These are phyloP conservation scores for Slavum lentiscoides DNA, from an alignment of 2,888 invertebrate genomes.

Conservation along the genomic window DNA sequence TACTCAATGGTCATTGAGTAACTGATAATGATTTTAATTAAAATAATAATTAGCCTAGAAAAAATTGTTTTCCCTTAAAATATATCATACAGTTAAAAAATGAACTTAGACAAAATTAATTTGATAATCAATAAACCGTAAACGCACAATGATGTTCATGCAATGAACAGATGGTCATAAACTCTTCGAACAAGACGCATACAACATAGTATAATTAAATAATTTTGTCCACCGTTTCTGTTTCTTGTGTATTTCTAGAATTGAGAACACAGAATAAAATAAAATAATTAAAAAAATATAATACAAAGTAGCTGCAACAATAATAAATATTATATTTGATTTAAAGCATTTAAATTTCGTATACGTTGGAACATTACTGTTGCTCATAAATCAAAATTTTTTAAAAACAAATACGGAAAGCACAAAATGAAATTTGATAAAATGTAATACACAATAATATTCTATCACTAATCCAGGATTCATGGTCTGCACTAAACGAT, in stretches of 20 bases:
- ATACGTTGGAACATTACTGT: not conserved
- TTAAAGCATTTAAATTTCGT: not conserved
- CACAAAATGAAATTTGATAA: too few relatives aligned
- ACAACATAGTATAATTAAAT: constrained; percentile 1
- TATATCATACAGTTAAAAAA: constrained; percentile 17
- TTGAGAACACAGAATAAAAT: not conserved
- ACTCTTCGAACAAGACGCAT: not conserved
- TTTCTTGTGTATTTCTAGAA: constrained; percentile 13
- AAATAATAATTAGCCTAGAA: not conserved
- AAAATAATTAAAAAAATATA: not conserved
- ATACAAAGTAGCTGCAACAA: not conserved
- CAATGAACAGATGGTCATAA: not conserved
- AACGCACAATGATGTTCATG: constrained; percentile 14
- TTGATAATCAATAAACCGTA: not conserved
- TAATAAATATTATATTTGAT: not conserved
- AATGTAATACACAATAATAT: too few relatives aligned
- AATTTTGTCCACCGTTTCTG: constrained; percentile 11
- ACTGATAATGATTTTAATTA: constrained; percentile 1
- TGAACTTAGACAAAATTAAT: not conserved
- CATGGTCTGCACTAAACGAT: too few relatives aligned
- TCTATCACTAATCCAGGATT: too few relatives aligned
- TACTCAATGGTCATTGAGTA: not conserved
- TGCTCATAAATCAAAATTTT: too few relatives aligned
- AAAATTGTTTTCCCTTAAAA: not conserved
- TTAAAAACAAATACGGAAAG: too few relatives aligned